Percentiles rank a stretch among this genome's conserved stretches.
Evolutionary conservation across 2,797 vertebrate genomes (phyloP).

Genomic region (Hozukius guyotensis): DNA sequence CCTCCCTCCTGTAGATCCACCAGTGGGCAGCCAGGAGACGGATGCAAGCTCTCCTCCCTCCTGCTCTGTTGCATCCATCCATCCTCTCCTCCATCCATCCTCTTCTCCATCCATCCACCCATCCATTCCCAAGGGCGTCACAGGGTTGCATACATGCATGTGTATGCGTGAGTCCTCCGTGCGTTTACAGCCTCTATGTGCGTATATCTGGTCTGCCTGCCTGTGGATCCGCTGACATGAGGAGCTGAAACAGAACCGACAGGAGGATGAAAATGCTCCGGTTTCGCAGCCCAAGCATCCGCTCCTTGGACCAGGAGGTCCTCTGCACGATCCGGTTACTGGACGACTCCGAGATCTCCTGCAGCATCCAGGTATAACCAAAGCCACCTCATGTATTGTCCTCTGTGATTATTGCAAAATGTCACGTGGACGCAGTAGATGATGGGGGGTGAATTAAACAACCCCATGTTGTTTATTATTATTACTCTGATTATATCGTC

Average conservation of each 20-base stretch:
- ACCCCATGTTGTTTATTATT: neutral
- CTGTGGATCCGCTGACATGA: constrained; percentile 69
- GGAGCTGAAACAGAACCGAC: constrained; percentile 80
- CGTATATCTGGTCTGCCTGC: constrained; percentile 36
- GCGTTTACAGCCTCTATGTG: neutral
- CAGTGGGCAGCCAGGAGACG: constrained; percentile 61
- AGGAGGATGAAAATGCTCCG: constrained; percentile 95
- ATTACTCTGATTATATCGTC: neutral
- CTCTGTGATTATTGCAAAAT: constrained; percentile 14
- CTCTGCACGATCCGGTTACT: constrained; percentile 93
- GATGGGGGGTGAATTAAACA: neutral
- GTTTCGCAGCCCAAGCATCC: constrained; percentile 95
- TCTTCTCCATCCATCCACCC: constrained; percentile 40
- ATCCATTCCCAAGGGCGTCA: constrained; percentile 57
- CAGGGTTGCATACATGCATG: constrained; percentile 40
- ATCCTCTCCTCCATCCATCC: constrained; percentile 50
- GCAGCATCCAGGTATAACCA: constrained; percentile 91
- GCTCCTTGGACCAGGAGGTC: constrained; percentile 92
- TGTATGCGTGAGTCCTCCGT: constrained; percentile 10
- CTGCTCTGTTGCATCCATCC: constrained; percentile 61
- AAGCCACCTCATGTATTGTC: constrained; percentile 2
- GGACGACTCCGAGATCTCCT: constrained; percentile 95
- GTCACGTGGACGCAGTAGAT: constrained; percentile 49
- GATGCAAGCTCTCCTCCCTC: constrained; percentile 57
- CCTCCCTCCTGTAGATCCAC: constrained; percentile 40